Conservation (phyloP, 2,797 vertebrate species). For the Strix occidentalis region DNA sequence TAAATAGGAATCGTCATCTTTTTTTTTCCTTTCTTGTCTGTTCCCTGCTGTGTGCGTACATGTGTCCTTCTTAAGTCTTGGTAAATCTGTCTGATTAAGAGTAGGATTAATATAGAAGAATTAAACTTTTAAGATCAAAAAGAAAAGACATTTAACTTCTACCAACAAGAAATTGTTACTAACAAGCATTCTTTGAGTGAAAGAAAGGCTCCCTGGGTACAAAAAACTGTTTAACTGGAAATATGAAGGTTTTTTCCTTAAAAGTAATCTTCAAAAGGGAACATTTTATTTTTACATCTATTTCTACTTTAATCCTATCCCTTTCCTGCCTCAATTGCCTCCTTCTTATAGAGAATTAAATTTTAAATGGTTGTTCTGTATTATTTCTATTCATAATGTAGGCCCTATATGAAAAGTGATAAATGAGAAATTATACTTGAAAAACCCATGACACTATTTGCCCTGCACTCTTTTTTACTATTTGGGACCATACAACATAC, state of each 20-base stretch:
- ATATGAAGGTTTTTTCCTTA: neutral
- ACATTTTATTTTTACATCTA: constrained; percentile 19
- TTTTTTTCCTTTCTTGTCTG: neutral
- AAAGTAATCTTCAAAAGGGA: constrained; percentile 39
- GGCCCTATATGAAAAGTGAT: neutral
- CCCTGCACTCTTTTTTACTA: neutral
- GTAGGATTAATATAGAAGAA: constrained; percentile 55
- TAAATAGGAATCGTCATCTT: neutral
- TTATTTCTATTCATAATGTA: neutral
- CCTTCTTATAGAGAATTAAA: neutral
- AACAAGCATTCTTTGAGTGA: constrained; percentile 27
- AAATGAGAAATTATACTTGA: neutral
- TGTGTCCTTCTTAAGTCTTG: constrained; percentile 44
- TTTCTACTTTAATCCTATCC: constrained; percentile 9
- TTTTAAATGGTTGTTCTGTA: neutral
- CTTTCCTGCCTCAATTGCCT: neutral
- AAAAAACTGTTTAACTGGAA: constrained; percentile 27
- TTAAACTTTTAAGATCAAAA: constrained; percentile 60
- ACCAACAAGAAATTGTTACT: constrained; percentile 45
- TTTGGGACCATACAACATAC: neutral
- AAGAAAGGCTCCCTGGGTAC: constrained; percentile 15
- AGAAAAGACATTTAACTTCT: constrained; percentile 39
- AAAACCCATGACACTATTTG: neutral
- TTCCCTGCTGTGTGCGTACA: constrained; percentile 22
- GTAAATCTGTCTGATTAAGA: constrained; percentile 57